A percentile compares a stretch with the other conserved stretches of the same genome.
Conservation (phyloP, 2,888 invertebrate species). For the Chrysolina haemoptera region DNA sequence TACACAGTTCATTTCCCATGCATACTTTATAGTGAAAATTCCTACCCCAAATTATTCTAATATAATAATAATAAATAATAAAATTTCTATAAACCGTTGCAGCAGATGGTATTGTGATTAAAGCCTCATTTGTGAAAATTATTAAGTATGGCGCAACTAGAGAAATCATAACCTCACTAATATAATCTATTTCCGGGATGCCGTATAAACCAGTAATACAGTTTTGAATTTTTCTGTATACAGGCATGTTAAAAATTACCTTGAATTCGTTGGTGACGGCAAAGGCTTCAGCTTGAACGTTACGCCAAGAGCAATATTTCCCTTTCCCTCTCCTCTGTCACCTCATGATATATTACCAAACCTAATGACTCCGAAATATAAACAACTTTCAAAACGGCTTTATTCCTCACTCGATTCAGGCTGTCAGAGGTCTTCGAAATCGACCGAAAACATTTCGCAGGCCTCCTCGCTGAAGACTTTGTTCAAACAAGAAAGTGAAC, state of each 20-base stretch:
- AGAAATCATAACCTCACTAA: neutral
- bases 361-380: conserved; percentile 49
- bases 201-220: conserved; percentile 16
- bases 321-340: conserved; percentile 37
- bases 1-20: too few relatives aligned
- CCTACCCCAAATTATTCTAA: too few relatives aligned
- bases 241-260: conserved; percentile 66
- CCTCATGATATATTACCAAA: conserved; percentile 33
- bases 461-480: conserved; percentile 62
- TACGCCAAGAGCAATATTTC: conserved; percentile 49
- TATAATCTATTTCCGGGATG: neutral
- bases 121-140: neutral
- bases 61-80: too few relatives aligned
- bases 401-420: conserved; percentile 57
- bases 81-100: too few relatives aligned
- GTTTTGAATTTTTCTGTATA: conserved; percentile 53
- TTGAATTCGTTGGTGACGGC: conserved; percentile 67
- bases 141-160: neutral
- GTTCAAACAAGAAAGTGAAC: conserved; percentile 75
- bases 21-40: too few relatives aligned
- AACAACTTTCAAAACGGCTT: conserved; percentile 56
- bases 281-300: conserved; percentile 66
- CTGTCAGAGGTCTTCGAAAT: conserved; percentile 49
- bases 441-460: conserved; percentile 52
- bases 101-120: too few relatives aligned